These are phyloP conservation scores for Mystacornis crossleyi DNA, from an alignment of 2,113 vertebrate genomes.

Conservation along the genomic window DNA sequence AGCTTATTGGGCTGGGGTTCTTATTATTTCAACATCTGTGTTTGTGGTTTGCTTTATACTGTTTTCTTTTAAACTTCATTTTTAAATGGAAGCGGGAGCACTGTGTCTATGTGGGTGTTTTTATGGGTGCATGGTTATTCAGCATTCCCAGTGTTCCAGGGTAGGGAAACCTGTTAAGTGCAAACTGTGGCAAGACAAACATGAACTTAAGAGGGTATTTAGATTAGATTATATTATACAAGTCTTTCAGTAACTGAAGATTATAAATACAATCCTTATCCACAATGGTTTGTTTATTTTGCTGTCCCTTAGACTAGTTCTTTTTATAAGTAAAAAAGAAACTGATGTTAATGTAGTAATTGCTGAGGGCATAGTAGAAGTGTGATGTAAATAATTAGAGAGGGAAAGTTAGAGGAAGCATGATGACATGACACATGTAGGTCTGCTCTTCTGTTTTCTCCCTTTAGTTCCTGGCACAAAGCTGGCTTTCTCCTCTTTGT, in stretches of 20 bases:
- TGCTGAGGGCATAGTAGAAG: neutral
- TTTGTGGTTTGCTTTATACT: neutral
- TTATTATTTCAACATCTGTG: neutral
- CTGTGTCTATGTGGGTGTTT: neutral
- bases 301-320: neutral
- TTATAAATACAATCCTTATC: neutral
- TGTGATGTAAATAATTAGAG: neutral
- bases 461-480: neutral
- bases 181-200: neutral
- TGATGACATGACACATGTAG: fast-evolving
- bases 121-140: neutral
- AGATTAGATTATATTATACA: neutral
- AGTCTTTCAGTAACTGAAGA: neutral
- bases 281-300: neutral
- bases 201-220: neutral
- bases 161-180: neutral
- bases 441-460: neutral
- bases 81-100: neutral
- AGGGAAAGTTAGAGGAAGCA: neutral
- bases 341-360: neutral
- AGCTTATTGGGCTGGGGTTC: neutral
- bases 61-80: neutral
- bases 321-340: neutral
- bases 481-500: neutral
- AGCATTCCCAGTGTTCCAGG: neutral